Base-by-base conservation (phyloP, 1,140 invertebrate genomes). In the Acromyrmex charruanus region DNA sequence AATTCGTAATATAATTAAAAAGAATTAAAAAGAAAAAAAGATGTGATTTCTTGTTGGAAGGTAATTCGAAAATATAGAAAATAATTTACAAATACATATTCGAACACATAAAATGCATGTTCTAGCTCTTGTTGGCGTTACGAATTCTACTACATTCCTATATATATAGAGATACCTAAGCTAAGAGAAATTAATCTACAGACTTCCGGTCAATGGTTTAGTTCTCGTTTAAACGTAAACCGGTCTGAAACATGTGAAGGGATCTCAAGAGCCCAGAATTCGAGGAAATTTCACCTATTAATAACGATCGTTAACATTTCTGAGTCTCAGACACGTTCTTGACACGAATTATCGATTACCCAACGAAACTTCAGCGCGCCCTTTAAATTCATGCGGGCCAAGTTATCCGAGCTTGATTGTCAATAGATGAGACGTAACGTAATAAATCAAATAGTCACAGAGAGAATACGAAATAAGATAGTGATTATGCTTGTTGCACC, bases 271-370 rank as follows among this genome's bases (percentile, higher is more conserved):
- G 18, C 14, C 16, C 18, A 25, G 79, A 28, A 75, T 84, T 84
- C 28, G 31, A 35, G n/a, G 18, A 21, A 35, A 66, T 61, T 35
- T 61, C 28, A 25, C n/a, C 25, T 75, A 61, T 75, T 61, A 74
- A 84, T 74, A 74, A 84, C 28, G 49, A 84, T 61, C 55, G 49
- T 75, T 16, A 49, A 84, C 55, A 21, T 82, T 82, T 74, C 55
- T 28, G 31, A 55, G 18, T 81, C 65, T 71, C 65, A 61, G 75
- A 88, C 84, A 79, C 72, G 85, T 69, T 84, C 74, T 74, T 75
- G 66, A 86, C 75, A 77, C 58, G 77, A 87, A 81, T 86, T 92
- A 92, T 93, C 91, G 90, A 93, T 91, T 81, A 77, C 18, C 75
- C 18, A 14, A 16, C 44, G 53, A 77, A 90, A 85, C 84, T 90